Percentiles rank a stretch among this genome's conserved stretches.
These are phyloP conservation scores for Junonia oenone DNA, from an alignment of 2,888 invertebrate species.

Conservation along the genomic window DNA sequence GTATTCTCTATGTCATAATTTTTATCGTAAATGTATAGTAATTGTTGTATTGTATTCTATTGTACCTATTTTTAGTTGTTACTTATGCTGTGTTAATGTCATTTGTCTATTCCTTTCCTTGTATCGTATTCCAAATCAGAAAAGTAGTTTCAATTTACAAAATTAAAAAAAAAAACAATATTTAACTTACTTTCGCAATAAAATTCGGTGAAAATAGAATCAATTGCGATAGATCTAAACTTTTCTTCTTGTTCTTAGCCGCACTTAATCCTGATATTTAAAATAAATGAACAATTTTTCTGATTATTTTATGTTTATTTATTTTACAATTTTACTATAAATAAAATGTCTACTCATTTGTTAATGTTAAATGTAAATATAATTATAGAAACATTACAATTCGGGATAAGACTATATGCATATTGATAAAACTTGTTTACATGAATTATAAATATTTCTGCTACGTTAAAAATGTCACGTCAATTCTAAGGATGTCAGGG, in stretches of 20 bases:
- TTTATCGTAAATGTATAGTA: not conserved
- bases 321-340: not conserved
- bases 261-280: too few species aligned
- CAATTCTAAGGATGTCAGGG: not conserved
- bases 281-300: not conserved
- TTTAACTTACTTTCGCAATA: too few species aligned
- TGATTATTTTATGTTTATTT: not conserved
- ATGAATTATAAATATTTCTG: not conserved
- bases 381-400: not conserved
- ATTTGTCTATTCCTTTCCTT: too few species aligned
- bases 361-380: not conserved
- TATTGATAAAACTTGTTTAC: slow-evolving; percentile 7
- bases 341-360: not conserved
- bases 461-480: slow-evolving; percentile 11
- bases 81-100: too few species aligned
- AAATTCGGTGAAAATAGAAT: too few species aligned
- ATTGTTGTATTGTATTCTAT: not conserved
- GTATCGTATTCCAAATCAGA: too few species aligned
- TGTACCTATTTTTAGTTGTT: not conserved
- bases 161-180: too few species aligned
- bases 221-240: too few species aligned
- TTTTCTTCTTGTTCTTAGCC: too few species aligned
- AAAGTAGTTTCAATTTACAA: too few species aligned
- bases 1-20: not conserved
- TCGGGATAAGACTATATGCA: slow-evolving; percentile 4